Base-by-base conservation (phyloP, 92 coral and sea anemone species). In the Desmophyllum pertusum region DNA sequence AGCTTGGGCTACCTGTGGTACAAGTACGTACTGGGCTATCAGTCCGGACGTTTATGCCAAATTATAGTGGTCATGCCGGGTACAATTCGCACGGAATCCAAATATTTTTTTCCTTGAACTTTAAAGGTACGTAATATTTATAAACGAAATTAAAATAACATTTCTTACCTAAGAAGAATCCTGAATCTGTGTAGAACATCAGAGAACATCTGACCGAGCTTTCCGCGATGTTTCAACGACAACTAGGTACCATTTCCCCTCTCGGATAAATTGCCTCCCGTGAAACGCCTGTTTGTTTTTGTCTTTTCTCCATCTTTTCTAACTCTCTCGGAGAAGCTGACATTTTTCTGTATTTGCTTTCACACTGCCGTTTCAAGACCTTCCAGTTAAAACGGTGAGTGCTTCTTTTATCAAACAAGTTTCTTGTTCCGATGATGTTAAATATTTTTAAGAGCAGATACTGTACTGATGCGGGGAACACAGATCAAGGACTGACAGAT, bases 271-370 rank as follows among this genome's bases (percentile, higher is more conserved):
- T n/a, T n/a, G n/a, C n/a, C 72, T 17, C 10, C 4, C 43, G 21
- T 33, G 35, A 13, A 75, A 75, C 79, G 79, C 79, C 79, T 75
- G 79, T 75, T 36, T 75, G 64, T 35, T 75, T 35, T 53, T 35
- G 79, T 13, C n/a, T 59, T 23, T 59, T 11, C 0, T 59, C 33
- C 35, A 59, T 59, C 17, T 18, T n/a, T 13, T 48, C 17, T 45
- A 5, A 13, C 53, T 48, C 2, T 18, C 39, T 38, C 30, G 29
- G 19, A 68, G 25, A 40, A 19, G 15, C 15, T 11, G 35, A 36
- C 10, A 35, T 63, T 29, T 36, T 30, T 27, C 18, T 3, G 11
- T 4, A 31, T 21, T 38, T 19, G 45, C 73, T 19, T 68, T 68
- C 31, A 15, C 4, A 35, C 18, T 36, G 36, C 11, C 72, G 41